Percentiles rank a stretch among this genome's conserved stretches.
Conservation (phyloP, 35 echinoderm and acorn worm species). For the Anneissia japonica region DNA sequence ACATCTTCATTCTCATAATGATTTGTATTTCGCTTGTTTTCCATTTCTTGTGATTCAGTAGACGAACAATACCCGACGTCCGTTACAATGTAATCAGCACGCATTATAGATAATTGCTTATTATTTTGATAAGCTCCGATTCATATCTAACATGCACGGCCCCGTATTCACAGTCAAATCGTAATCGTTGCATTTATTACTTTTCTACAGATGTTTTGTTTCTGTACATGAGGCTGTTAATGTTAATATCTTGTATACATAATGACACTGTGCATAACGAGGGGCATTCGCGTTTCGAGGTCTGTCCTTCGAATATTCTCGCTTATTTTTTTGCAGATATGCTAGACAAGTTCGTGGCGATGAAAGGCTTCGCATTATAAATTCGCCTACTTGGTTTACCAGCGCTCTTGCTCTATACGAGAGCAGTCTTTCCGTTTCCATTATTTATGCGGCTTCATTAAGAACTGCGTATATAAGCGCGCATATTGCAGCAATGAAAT, state of each 20-base stretch:
- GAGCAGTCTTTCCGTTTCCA: neutral
- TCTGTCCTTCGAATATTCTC: neutral
- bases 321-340: neutral
- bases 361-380: neutral
- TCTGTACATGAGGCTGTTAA: neutral
- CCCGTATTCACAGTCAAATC: neutral
- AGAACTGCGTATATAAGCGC: neutral
- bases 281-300: neutral
- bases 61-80: neutral
- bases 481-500: neutral
- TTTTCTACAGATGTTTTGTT: neutral
- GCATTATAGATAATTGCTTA: neutral
- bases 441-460: constrained; percentile 1
- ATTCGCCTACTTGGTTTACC: neutral
- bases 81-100: neutral
- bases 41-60: neutral
- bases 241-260: neutral
- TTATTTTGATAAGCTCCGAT: neutral
- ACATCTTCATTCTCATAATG: no score
- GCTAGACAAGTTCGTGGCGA: neutral
- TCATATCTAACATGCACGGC: neutral
- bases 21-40: no score
- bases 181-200: neutral
- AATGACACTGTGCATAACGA: neutral
- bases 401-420: neutral